Evolutionary conservation across 2,888 invertebrate genomes (phyloP), one percentile per base, ranked within the genome.

Genomic region (Acanthopleura granulata): DNA sequence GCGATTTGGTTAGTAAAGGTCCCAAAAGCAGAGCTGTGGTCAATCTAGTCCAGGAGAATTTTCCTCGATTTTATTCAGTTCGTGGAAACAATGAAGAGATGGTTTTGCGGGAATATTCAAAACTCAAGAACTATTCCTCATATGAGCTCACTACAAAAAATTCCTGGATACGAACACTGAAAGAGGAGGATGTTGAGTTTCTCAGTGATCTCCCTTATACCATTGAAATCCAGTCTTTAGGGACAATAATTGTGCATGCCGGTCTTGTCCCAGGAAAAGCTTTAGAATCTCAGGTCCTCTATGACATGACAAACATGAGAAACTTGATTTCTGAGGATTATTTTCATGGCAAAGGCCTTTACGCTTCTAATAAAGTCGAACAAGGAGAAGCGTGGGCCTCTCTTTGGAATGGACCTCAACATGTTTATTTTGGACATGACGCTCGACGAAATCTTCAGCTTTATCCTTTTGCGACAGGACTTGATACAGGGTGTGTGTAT

Each of bases 401-500:
- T 1, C 29, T 83, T 16, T 91, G 90, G 90, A 73, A 74, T 4
- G 91, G 91, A 1, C 90, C 90, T 4, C 78, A 87, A 71, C 90
- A 91, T 80, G 87, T 91, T 14, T 90, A 90, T 79, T 91, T 89
- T 77, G 91, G 91, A 49, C 91, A 91, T 74, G 90, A 90, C 82
- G 90, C 90, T 1, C 79, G 79, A n/a, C 74, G 90, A 40, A 79
- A 80, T 49, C 78, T 90, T 18, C 90, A 90, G 79, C 49, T 74
- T 22, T 81, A 80, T 74, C 76, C 79, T 14, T 83, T 79, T 77
- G 88, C 89, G 15, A 91, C 90, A 1, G 90, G 90, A 14, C 78
- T 91, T n/a, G 91, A 91, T 77, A 90, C 90, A 1, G 90, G 90
- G 0, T 90, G 89, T 82, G 83, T 89, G 30, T 90, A 90, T 80